Conservation (phyloP, 1,140 invertebrate genomes). For the Hycleus phaleratus region DNA sequence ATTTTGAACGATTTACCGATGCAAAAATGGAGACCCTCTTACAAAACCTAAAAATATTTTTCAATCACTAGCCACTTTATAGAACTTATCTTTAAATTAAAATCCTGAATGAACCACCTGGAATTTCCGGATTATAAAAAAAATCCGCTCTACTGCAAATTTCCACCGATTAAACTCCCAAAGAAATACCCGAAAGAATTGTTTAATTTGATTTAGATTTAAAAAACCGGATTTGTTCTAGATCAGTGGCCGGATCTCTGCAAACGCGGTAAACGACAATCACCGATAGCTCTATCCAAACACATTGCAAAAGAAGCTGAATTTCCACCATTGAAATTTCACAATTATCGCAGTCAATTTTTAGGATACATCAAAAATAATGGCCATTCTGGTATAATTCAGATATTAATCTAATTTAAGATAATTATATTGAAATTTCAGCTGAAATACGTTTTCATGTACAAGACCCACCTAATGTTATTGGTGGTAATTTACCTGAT, state of each 20-base stretch:
- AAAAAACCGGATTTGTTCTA: constrained; percentile 16
- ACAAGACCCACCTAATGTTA: constrained; percentile 36
- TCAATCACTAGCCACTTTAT: not conserved
- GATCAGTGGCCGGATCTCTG: constrained; percentile 44
- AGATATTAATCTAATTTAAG: constrained; percentile 1
- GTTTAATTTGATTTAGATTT: too few species aligned
- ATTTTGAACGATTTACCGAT: too few species aligned
- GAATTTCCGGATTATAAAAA: too few species aligned
- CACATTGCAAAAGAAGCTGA: constrained; percentile 33
- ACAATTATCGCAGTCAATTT: constrained; percentile 37
- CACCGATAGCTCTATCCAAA: constrained; percentile 42
- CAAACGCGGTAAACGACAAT: constrained; percentile 40
- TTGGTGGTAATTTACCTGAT: constrained; percentile 45
- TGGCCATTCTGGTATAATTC: constrained; percentile 43
- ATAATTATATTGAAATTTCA: constrained; percentile 16
- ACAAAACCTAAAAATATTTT: not conserved
- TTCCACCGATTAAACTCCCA: too few species aligned
- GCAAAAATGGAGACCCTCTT: too few species aligned
- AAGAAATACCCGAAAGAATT: too few species aligned
- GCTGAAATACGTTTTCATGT: constrained; percentile 42
- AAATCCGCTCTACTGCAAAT: too few species aligned
- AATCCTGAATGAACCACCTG: too few species aligned
- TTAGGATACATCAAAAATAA: constrained; percentile 42
- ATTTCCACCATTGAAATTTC: constrained; percentile 38
- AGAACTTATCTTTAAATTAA: too few species aligned